Base-by-base conservation (phyloP, 2,797 vertebrate species). In the Syncerus caffer region DNA sequence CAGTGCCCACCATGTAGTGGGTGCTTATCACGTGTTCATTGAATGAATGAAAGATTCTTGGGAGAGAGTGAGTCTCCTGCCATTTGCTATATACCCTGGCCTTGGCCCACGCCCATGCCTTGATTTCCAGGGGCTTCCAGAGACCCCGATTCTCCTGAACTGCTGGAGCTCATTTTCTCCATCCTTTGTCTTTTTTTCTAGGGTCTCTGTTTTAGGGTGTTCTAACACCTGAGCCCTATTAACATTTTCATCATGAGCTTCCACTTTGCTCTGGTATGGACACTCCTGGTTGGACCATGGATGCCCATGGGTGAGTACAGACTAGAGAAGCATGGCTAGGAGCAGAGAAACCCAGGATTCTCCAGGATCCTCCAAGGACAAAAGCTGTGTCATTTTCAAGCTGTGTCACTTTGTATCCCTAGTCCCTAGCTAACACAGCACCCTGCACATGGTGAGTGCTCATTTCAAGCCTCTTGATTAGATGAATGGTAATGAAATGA, bases 221-320 rank as follows among this genome's bases (percentile, higher is more conserved):
- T 84, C 31, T n/a, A 58, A 85, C 27, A 96, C 10, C 45, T 64
- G 27, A 74, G 42, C 31, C 55, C n/a, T 93, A 3, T 31, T 57
- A n/a, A 42, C 42, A 76, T 87, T 76, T 88, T 89, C 87, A 47
- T 80, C 92, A 97, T 98, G 98, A 31, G 21, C 47, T 89, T 90
- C 58, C 25, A 1, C 62, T 80, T 93, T 79, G 67, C 85, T 83
- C 53, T 96, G 90, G 16, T 71, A 13, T 98, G 97, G 97, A 83
- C 34, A 16, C 62, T 97, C 27, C 79, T 98, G 55, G 6, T 92
- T 74, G 95, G 95, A 6, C 38, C 79, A 4, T 94, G 85, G 94
- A 58, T n/a, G 6, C 23, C 27, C 19, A 3, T 51, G 45, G 96
- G 97, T 98, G 57, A 97, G 96, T 97, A 95, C 3, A 87, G 27